Evolutionary conservation across 2,113 vertebrate genomes (phyloP).

Genomic region (Petroica traversi): DNA sequence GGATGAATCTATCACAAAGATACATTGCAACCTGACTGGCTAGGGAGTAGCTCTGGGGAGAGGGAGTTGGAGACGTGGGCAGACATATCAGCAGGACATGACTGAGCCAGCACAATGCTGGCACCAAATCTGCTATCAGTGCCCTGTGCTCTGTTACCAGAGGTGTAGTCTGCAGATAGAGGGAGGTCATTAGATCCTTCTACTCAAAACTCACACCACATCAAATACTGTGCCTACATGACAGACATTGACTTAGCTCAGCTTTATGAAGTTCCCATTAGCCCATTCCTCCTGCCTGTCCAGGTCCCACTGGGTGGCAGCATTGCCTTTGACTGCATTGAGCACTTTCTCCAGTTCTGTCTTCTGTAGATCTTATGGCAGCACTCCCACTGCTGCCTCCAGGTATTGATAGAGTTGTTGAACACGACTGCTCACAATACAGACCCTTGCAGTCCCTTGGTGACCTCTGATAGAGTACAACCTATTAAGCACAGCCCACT

Average conservation of each 20-base stretch:
- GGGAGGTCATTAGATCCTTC: background rate
- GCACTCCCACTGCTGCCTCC: background rate
- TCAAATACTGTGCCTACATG: background rate
- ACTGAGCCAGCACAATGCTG: background rate
- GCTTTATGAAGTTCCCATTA: background rate
- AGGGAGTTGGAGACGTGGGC: background rate
- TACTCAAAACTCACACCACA: background rate
- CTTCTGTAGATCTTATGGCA: background rate
- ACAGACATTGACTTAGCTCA: background rate
- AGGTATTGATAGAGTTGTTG: background rate
- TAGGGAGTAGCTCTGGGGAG: background rate
- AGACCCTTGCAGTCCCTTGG: background rate
- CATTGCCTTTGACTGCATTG: background rate
- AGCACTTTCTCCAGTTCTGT: background rate
- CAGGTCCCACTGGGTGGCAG: slow-evolving; percentile 60
- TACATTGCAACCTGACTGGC: background rate
- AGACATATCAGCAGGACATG: background rate
- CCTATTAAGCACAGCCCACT: background rate
- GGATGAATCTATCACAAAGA: background rate
- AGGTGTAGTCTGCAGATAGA: background rate
- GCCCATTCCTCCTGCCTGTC: background rate
- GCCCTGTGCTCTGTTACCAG: background rate
- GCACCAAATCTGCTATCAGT: background rate
- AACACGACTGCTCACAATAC: background rate
- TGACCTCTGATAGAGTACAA: background rate